phyloP scores from a whole-genome alignment of 1,140 invertebrate genomes.

The Dreissena rostriformis region DNA sequence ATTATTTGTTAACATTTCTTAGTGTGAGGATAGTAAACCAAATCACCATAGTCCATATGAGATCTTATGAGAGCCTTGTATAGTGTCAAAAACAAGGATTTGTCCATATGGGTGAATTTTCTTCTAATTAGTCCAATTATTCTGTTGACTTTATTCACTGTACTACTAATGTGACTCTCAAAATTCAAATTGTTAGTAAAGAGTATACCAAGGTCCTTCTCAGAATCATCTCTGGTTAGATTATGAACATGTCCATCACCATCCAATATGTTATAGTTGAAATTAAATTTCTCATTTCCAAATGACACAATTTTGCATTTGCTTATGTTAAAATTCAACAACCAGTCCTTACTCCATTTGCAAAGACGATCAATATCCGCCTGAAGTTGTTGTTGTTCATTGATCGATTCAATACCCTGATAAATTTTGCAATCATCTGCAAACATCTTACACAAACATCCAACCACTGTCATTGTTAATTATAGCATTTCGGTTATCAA shows the following conservation, averaged over 20 bases:
- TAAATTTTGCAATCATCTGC: conserved; percentile 17
- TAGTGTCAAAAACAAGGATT: not conserved
- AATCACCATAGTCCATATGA: conserved; percentile 5
- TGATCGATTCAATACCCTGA: not conserved
- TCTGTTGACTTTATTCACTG: conserved; percentile 17
- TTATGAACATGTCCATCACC: not conserved
- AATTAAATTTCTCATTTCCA: not conserved
- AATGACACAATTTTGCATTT: not conserved
- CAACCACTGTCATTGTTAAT: not conserved
- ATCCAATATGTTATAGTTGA: not conserved
- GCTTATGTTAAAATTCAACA: not conserved
- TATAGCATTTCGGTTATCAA: too few relatives aligned
- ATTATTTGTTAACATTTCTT: conserved; percentile 11
- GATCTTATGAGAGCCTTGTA: not conserved
- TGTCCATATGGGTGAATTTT: conserved; percentile 12
- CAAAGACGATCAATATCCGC: not conserved
- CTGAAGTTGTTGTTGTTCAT: not conserved
- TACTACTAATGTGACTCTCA: not conserved
- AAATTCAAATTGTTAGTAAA: conserved; percentile 4
- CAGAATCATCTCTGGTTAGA: not conserved
- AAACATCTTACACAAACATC: conserved; percentile 1
- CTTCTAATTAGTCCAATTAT: conserved; percentile 8
- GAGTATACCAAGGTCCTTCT: conserved; percentile 9
- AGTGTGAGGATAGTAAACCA: not conserved
- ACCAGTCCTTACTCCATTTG: conserved; percentile 7